Percentiles rank a stretch among this genome's conserved stretches.
phyloP scores from a whole-genome alignment of 2,888 invertebrate species.

The Halictus ligatus region DNA sequence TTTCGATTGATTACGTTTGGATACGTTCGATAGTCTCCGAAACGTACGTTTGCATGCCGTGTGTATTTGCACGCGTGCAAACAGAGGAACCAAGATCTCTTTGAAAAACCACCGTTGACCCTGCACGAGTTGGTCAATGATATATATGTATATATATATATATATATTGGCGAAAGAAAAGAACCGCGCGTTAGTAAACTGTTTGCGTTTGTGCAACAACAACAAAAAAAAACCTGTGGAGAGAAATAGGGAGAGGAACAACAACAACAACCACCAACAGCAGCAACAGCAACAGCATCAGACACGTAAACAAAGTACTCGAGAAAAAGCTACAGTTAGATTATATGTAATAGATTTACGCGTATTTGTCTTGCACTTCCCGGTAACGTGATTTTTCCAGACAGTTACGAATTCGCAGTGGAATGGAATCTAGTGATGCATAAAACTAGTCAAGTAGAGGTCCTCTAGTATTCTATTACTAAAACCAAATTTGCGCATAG shows the following conservation, averaged over 20 bases:
- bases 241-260: background rate
- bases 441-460: constrained; percentile 79
- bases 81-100: constrained; percentile 6
- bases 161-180: constrained; percentile 10
- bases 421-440: constrained; percentile 76
- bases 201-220: constrained; percentile 22
- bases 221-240: background rate
- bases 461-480: constrained; percentile 68
- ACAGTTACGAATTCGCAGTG: constrained; percentile 55
- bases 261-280: background rate
- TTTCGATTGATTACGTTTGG: constrained; percentile 7
- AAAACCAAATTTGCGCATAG: constrained; percentile 64
- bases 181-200: background rate
- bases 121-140: background rate
- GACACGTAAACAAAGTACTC: constrained; percentile 25
- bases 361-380: constrained; percentile 60
- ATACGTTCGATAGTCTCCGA: background rate
- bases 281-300: background rate
- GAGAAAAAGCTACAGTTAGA: constrained; percentile 42
- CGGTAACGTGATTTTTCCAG: constrained; percentile 61
- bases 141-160: too few relatives aligned
- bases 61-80: background rate
- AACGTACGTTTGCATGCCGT: background rate
- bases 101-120: constrained; percentile 37
- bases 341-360: constrained; percentile 42